Percentiles rank a stretch among this genome's conserved stretches.
Evolutionary conservation across 1,140 invertebrate species (phyloP).

Genomic region (Hylaeus anthracinus): DNA sequence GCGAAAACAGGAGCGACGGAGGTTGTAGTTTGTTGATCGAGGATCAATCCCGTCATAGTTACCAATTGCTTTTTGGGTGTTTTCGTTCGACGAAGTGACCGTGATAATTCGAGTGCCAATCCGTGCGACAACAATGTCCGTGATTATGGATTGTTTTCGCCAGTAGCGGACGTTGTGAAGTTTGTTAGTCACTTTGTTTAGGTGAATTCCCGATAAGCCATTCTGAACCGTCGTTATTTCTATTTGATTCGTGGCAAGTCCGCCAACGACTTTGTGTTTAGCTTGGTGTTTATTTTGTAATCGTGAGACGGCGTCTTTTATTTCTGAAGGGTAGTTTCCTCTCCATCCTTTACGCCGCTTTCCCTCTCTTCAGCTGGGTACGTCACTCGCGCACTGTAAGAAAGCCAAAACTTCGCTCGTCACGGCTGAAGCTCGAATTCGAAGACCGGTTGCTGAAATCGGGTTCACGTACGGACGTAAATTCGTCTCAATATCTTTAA

Average conservation of each 20-base stretch:
- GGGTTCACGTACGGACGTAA: constrained; percentile 30
- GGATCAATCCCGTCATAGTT: not conserved
- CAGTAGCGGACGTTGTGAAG: constrained; percentile 70
- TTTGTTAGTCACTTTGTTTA: constrained; percentile 35
- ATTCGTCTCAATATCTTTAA: constrained; percentile 53
- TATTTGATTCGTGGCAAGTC: not conserved
- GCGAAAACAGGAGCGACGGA: constrained; percentile 19
- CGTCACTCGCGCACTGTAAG: constrained; percentile 13
- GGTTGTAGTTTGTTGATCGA: constrained; percentile 22
- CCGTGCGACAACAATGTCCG: constrained; percentile 71
- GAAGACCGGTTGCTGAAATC: constrained; percentile 24
- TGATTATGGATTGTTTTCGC: constrained; percentile 77
- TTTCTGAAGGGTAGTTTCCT: constrained; percentile 26
- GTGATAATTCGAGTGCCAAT: constrained; percentile 48
- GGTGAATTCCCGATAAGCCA: constrained; percentile 19
- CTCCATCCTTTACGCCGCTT: constrained; percentile 17
- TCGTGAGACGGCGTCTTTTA: constrained; percentile 11
- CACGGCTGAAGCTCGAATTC: constrained; percentile 1
- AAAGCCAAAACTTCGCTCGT: not conserved
- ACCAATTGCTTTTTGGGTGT: not conserved
- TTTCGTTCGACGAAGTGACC: constrained; percentile 30
- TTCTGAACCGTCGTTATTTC: constrained; percentile 13
- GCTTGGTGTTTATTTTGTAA: constrained; percentile 2
- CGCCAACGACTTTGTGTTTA: constrained; percentile 30
- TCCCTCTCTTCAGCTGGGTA: constrained; percentile 30